Evolutionary conservation across 2,113 vertebrate species (phyloP).

Genomic region (Oreotragus oreotragus): DNA sequence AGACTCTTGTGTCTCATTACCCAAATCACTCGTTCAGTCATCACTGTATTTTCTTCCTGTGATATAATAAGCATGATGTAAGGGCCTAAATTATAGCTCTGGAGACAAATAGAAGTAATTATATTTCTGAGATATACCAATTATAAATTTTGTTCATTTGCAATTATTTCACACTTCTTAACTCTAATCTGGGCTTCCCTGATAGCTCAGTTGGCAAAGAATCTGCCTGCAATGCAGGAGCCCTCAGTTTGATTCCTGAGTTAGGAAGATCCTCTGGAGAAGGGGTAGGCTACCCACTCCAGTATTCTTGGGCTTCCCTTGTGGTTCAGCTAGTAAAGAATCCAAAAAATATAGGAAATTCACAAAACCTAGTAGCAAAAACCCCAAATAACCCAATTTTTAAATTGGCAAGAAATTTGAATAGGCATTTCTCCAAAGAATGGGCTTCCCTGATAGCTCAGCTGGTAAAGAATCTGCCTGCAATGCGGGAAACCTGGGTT

Average conservation of each 20-base stretch:
- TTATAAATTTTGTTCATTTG: not conserved
- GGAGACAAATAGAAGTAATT: not conserved
- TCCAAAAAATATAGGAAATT: not conserved
- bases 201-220: not conserved
- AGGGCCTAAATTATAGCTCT: not conserved
- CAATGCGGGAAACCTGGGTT: not conserved
- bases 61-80: not conserved
- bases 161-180: not conserved
- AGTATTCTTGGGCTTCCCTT: not conserved
- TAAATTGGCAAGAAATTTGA: not conserved
- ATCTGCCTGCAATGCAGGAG: not conserved
- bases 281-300: not conserved
- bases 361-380: not conserved
- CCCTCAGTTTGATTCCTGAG: accelerated
- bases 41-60: not conserved
- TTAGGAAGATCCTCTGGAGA: not conserved
- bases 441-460: not conserved
- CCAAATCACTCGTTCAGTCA: not conserved
- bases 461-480: not conserved
- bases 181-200: not conserved
- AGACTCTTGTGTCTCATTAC: not conserved
- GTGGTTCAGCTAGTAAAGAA: not conserved
- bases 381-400: not conserved
- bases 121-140: not conserved
- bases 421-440: not conserved